phyloP scores from a whole-genome alignment of 2,797 vertebrate species.

The Enteromius viviparus region DNA sequence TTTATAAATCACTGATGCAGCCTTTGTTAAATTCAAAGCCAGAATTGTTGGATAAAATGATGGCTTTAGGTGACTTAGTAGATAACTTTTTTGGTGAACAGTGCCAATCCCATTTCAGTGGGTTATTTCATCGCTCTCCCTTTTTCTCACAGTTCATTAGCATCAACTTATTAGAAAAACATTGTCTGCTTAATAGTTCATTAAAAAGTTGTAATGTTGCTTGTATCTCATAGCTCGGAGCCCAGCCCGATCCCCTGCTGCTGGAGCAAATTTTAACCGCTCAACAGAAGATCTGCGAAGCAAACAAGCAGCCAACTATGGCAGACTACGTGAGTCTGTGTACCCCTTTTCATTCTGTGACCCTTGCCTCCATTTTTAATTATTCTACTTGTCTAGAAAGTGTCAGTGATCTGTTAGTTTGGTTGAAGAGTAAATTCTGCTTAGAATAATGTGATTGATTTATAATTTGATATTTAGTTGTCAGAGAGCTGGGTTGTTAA shows the following conservation, averaged over 20 bases:
- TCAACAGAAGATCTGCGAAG: slow-evolving; percentile 90
- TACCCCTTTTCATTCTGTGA: background rate
- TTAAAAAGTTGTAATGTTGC: background rate
- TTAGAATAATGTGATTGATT: background rate
- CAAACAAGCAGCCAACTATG: slow-evolving; percentile 82
- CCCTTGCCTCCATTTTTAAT: background rate
- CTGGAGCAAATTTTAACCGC: slow-evolving; percentile 77
- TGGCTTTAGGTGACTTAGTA: background rate
- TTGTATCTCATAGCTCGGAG: slow-evolving; percentile 69
- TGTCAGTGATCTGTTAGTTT: background rate
- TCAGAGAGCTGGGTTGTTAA: background rate
- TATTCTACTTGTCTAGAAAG: background rate
- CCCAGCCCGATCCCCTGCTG: slow-evolving; percentile 66
- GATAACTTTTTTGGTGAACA: background rate
- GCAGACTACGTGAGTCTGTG: slow-evolving; percentile 86
- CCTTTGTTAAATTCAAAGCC: background rate
- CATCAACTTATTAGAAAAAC: slow-evolving; percentile 21
- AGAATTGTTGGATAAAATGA: background rate
- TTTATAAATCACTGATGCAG: background rate
- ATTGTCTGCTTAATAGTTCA: background rate
- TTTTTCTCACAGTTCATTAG: slow-evolving; percentile 11
- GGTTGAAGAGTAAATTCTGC: background rate
- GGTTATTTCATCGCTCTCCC: background rate
- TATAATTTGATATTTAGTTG: background rate
- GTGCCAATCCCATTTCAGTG: background rate